phyloP scores from a whole-genome alignment of 2,113 vertebrate genomes.

The Hemiscyllium ocellatum region DNA sequence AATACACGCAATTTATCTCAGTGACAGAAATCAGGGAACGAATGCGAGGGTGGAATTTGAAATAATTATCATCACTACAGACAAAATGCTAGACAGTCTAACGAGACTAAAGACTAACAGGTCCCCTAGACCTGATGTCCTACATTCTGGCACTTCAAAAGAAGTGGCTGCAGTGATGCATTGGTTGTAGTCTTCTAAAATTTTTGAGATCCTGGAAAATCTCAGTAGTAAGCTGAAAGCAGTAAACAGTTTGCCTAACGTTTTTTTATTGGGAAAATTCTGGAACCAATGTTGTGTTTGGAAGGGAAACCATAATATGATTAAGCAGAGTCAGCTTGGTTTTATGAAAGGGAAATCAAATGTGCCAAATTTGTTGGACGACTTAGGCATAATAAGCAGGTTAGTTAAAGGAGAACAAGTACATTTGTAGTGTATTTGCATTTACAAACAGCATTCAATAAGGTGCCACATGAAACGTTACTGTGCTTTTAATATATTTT shows the following conservation, averaged over 20 bases:
- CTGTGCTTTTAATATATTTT: not conserved
- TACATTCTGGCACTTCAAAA: not conserved
- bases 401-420: not conserved
- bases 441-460: not conserved
- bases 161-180: not conserved
- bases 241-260: not conserved
- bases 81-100: not conserved
- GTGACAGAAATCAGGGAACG: not conserved
- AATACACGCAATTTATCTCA: not conserved
- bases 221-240: not conserved
- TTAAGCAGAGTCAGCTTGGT: not conserved
- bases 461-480: not conserved
- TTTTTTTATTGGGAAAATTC: not conserved
- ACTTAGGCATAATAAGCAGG: not conserved
- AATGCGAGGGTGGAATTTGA: not conserved
- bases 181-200: not conserved
- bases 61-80: not conserved
- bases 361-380: not conserved
- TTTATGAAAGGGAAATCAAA: not conserved
- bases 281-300: not conserved
- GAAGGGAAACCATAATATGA: not conserved
- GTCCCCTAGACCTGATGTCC: not conserved
- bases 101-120: not conserved
- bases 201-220: not conserved
- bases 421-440: not conserved